phyloP scores from a whole-genome alignment of 2,797 vertebrate species.

The Sebastes kiyomatsui region DNA sequence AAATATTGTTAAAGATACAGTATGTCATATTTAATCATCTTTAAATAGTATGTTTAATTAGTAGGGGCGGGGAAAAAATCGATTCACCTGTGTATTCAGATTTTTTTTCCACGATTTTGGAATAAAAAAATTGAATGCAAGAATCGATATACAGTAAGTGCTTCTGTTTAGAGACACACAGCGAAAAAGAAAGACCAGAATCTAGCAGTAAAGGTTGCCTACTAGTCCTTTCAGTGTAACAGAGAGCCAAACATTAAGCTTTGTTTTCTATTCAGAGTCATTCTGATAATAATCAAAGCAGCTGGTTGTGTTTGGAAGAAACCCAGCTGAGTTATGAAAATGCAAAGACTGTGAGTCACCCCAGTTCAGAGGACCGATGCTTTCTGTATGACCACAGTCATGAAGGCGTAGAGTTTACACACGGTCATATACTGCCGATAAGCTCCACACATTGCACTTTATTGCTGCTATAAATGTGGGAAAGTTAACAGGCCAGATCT shows the following conservation, averaged over 20 bases:
- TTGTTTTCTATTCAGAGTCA: not conserved
- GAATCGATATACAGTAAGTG: no score
- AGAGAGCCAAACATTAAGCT: not conserved
- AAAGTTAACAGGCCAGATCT: not conserved
- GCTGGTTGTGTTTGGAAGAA: conserved; percentile 12
- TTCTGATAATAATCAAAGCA: not conserved
- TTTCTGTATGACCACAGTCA: not conserved
- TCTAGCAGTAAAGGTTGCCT: not conserved
- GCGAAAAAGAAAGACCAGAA: not conserved
- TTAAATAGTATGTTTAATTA: no score
- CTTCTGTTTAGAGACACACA: not conserved
- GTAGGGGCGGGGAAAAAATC: no score
- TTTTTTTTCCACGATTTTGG: no score
- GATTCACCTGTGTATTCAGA: no score
- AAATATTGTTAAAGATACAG: no score
- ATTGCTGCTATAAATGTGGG: conserved; percentile 42
- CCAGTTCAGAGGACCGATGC: not conserved
- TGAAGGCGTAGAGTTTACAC: conserved; percentile 8
- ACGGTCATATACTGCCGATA: conserved; percentile 20
- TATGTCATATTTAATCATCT: no score
- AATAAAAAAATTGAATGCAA: no score
- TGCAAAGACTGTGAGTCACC: not conserved
- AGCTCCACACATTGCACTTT: conserved; percentile 10
- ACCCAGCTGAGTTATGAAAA: not conserved
- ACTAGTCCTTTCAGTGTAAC: not conserved